phyloP scores from a whole-genome alignment of 2,888 invertebrate species.

The Acanthosepion esculentum region DNA sequence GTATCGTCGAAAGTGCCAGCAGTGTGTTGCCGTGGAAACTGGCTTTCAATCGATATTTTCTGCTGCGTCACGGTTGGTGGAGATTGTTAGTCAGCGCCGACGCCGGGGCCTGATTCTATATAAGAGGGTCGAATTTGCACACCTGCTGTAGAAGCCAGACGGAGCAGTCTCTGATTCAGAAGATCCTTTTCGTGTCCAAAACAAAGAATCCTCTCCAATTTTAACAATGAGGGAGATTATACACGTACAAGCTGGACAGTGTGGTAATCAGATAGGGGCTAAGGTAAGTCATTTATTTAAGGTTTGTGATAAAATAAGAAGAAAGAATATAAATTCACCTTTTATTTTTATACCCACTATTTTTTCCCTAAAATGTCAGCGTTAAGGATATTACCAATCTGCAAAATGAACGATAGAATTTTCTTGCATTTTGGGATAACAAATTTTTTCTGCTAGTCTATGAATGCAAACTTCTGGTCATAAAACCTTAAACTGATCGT shows the following conservation, averaged over 20 bases:
- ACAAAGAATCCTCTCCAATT: neutral
- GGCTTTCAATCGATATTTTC: neutral
- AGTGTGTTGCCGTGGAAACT: neutral
- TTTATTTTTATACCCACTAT: neutral
- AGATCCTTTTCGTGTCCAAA: neutral
- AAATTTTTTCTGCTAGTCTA: too few relatives aligned
- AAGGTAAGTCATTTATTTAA: conserved; percentile 44
- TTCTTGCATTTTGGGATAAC: too few relatives aligned
- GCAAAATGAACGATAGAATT: too few relatives aligned
- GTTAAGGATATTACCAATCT: too few relatives aligned
- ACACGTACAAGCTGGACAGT: conserved; percentile 62
- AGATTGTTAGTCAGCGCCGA: neutral
- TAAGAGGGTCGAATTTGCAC: neutral
- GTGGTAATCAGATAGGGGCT: conserved; percentile 63
- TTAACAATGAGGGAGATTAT: conserved; percentile 59
- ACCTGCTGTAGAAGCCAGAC: neutral
- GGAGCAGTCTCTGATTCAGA: neutral
- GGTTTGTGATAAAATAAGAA: neutral
- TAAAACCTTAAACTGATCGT: too few relatives aligned
- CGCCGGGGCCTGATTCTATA: neutral
- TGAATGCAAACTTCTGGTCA: too few relatives aligned
- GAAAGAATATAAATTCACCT: too few relatives aligned
- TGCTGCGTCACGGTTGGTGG: neutral
- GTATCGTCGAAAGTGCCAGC: neutral
- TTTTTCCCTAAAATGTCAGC: too few relatives aligned